Conservation (phyloP, 2,888 invertebrate species). For the Coremacera marginata region DNA sequence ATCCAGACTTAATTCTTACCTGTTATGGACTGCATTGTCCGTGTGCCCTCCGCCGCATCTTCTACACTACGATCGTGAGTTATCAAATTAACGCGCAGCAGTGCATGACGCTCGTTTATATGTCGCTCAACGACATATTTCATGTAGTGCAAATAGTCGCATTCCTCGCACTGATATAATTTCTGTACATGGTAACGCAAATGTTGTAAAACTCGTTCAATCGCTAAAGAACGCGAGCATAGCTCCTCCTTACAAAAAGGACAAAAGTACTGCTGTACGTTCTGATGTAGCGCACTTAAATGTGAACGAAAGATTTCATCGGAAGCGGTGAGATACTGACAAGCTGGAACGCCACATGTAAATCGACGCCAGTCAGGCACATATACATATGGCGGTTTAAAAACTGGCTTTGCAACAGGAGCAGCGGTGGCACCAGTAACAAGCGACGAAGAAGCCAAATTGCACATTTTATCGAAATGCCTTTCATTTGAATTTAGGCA, state of each 20-base stretch:
- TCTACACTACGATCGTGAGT: conserved; percentile 49
- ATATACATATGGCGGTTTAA: conserved; percentile 57
- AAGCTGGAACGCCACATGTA: conserved; percentile 79
- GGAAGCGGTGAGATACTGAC: conserved; percentile 79
- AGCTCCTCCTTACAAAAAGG: conserved; percentile 77
- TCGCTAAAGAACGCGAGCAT: conserved; percentile 68
- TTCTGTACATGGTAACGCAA: conserved; percentile 81
- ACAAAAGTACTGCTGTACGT: conserved; percentile 75
- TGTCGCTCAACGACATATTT: conserved; percentile 78
- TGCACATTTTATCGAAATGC: conserved; percentile 89
- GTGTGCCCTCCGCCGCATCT: conserved; percentile 34
- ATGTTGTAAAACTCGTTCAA: conserved; percentile 78
- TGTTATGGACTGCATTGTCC: conserved; percentile 37
- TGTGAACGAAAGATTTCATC: conserved; percentile 80
- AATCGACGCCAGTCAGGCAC: conserved; percentile 74
- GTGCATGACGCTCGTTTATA: conserved; percentile 58
- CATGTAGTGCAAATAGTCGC: conserved; percentile 76
- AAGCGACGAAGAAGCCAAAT: conserved; percentile 80
- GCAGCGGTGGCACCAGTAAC: conserved; percentile 38
- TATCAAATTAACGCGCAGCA: conserved; percentile 50
- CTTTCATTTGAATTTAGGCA: conserved; percentile 82
- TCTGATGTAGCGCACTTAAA: conserved; percentile 78
- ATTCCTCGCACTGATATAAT: conserved; percentile 80
- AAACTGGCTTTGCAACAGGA: conserved; percentile 40
- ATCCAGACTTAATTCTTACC: conserved; percentile 38